A percentile compares a stretch with the other conserved stretches of the same genome.
These are phyloP conservation scores for Conus ventricosus DNA, from an alignment of 1,140 invertebrate species.

Conservation along the genomic window DNA sequence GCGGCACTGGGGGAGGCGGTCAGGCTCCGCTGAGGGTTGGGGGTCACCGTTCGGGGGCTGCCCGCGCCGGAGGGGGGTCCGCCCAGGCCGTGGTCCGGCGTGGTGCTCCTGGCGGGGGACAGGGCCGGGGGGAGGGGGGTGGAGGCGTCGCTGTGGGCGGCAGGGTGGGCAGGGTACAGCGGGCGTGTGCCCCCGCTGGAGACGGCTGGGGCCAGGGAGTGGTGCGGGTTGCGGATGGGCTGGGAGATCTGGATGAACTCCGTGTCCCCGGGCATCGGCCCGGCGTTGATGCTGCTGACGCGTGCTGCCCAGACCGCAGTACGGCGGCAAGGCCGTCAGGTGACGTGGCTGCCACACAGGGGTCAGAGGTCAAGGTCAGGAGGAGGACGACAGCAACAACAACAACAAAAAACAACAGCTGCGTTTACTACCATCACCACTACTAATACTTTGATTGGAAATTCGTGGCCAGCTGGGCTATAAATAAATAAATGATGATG, in stretches of 20 bases:
- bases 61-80: neutral
- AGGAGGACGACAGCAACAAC: too few species aligned
- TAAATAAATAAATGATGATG: too few species aligned
- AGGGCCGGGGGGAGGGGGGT: neutral
- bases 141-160: conserved; percentile 38
- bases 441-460: too few species aligned
- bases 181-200: conserved; percentile 17
- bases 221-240: conserved; percentile 14
- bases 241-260: conserved; percentile 60
- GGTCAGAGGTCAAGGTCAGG: too few species aligned
- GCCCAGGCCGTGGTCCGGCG: neutral
- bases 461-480: too few species aligned
- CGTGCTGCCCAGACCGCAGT: conserved; percentile 31
- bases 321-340: conserved; percentile 18
- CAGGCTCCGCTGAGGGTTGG: neutral
- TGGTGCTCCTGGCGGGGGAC: neutral
- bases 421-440: too few species aligned
- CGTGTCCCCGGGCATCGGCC: conserved; percentile 49
- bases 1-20: neutral
- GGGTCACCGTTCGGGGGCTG: neutral
- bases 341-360: neutral
- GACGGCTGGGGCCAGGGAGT: conserved; percentile 36
- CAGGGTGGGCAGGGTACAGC: too few species aligned
- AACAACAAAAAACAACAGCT: too few species aligned
- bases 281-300: conserved; percentile 44